Conservation (phyloP, 2,797 vertebrate species). For the Lophius americanus region DNA sequence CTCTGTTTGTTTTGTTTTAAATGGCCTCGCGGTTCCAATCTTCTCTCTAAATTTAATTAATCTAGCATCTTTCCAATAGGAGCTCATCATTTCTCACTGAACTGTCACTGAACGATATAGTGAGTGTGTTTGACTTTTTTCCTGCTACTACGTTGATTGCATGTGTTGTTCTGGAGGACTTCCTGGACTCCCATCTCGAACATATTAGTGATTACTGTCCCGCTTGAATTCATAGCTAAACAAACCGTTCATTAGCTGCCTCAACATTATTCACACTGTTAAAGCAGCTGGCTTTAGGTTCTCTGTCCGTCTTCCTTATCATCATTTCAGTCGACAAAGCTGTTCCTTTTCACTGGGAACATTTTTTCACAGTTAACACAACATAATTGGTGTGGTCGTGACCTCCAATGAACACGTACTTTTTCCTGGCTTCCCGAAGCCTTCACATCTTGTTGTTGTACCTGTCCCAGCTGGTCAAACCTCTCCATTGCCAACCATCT, state of each 20-base stretch:
- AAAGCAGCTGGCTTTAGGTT: no score
- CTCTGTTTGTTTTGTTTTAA: neutral
- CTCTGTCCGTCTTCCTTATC: neutral
- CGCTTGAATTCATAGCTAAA: neutral
- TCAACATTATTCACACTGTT: constrained; percentile 1
- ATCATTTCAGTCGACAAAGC: neutral
- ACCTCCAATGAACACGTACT: neutral
- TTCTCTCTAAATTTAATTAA: neutral
- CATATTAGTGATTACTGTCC: neutral
- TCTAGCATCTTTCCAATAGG: neutral
- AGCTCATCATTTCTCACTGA: constrained; percentile 10
- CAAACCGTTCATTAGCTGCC: neutral
- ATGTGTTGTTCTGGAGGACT: neutral
- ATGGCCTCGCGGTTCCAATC: neutral
- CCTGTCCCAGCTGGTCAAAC: neutral
- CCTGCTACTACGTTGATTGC: neutral
- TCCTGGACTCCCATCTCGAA: no score
- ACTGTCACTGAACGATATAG: neutral
- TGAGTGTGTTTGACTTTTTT: neutral
- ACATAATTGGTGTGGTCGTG: neutral
- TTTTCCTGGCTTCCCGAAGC: neutral
- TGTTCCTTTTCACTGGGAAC: neutral
- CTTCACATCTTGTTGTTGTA: constrained; percentile 1
- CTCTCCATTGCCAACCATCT: neutral
- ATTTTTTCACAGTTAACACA: no score